These are phyloP conservation scores for Oscheius sp. DNA, from an alignment of 2,888 invertebrate genomes.

Conservation along the genomic window DNA sequence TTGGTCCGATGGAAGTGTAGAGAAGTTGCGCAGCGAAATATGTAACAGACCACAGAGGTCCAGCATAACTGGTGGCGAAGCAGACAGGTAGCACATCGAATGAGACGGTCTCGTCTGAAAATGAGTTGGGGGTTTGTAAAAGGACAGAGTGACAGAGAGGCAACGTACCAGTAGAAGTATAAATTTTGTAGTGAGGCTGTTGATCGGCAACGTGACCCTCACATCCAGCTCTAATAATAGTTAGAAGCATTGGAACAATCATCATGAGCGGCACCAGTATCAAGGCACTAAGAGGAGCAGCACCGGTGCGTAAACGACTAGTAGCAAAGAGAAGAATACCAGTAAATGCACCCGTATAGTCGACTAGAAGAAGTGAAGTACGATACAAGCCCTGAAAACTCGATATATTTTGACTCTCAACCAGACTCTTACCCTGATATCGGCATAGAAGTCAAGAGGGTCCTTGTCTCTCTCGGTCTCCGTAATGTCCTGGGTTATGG, in stretches of 20 bases:
- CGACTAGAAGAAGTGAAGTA: conserved; percentile 53
- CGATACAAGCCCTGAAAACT: conserved; percentile 51
- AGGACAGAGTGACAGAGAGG: neutral
- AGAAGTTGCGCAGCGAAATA: conserved; percentile 57
- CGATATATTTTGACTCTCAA: too few species aligned
- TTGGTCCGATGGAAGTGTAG: conserved; percentile 57
- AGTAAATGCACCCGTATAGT: conserved; percentile 60
- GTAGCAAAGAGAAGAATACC: conserved; percentile 56
- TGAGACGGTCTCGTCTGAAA: conserved; percentile 55
- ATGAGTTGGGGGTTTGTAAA: neutral
- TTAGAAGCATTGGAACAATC: conserved; percentile 54
- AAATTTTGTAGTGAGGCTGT: conserved; percentile 56
- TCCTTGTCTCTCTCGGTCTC: conserved; percentile 46
- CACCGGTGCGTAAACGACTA: conserved; percentile 48
- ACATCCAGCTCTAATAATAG: conserved; percentile 54
- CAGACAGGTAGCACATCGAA: conserved; percentile 61
- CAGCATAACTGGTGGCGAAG: conserved; percentile 51
- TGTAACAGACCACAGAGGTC: conserved; percentile 50
- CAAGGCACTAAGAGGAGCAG: conserved; percentile 47
- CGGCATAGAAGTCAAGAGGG: conserved; percentile 55
- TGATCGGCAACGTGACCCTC: conserved; percentile 55
- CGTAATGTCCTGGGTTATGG: conserved; percentile 27
- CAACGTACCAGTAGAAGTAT: conserved; percentile 46
- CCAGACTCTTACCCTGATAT: conserved; percentile 45
- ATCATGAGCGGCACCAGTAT: conserved; percentile 47